These are phyloP conservation scores for Colius striatus DNA, from an alignment of 2,113 vertebrate genomes.

Conservation along the genomic window DNA sequence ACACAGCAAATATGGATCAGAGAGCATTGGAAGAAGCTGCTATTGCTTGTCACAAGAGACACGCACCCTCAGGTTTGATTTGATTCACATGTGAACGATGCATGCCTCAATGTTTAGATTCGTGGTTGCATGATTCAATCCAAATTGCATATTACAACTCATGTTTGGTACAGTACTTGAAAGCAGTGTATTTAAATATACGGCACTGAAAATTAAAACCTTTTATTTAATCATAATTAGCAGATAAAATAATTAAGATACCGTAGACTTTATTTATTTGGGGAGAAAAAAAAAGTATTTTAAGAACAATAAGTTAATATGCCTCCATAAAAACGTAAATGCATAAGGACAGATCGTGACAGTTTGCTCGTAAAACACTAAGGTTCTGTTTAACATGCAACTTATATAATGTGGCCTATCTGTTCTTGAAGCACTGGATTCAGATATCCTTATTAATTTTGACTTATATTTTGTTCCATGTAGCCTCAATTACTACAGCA, in stretches of 20 bases:
- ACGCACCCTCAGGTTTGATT: not conserved
- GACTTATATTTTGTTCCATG: not conserved
- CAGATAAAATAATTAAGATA: not conserved
- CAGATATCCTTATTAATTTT: not conserved
- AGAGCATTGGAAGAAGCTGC: not conserved
- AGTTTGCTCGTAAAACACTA: not conserved
- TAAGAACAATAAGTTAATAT: not conserved
- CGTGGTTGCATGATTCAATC: not conserved
- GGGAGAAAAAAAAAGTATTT: not conserved
- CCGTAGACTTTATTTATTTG: not conserved
- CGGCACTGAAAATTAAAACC: not conserved
- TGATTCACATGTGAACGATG: not conserved
- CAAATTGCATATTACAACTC: not conserved
- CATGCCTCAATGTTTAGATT: not conserved
- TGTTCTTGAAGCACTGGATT: not conserved
- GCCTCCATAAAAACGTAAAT: not conserved
- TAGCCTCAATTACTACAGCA: not conserved
- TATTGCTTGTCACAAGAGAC: not conserved
- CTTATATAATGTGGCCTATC: not conserved
- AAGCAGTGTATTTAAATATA: not conserved
- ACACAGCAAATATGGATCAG: not conserved
- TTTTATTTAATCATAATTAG: constrained; percentile 24
- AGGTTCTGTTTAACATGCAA: not conserved
- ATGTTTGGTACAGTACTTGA: not conserved
- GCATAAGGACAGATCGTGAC: not conserved